These are phyloP conservation scores for Clamator glandarius DNA, from an alignment of 2,797 vertebrate species.

Conservation along the genomic window DNA sequence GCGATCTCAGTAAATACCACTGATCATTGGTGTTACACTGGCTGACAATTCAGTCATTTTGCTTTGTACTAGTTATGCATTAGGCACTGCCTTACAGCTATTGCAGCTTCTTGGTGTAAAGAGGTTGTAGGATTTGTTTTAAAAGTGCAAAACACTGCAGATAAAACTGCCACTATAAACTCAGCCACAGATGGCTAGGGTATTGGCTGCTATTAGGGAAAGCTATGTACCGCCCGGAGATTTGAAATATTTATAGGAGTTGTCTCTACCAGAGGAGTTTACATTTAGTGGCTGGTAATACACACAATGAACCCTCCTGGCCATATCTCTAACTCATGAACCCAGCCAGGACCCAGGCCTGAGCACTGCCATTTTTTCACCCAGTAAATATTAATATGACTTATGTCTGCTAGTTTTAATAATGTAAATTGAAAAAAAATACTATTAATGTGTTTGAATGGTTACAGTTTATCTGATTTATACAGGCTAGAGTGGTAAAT, in stretches of 20 bases:
- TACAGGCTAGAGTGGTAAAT: not conserved
- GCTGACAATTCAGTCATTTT: not conserved
- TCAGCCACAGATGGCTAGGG: not conserved
- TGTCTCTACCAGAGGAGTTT: not conserved
- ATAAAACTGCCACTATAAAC: not conserved
- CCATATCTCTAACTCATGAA: not conserved
- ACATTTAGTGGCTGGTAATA: not conserved
- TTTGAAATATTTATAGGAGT: not conserved
- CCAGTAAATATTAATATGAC: not conserved
- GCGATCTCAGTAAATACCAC: not conserved
- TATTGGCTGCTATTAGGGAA: not conserved
- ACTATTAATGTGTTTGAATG: not conserved
- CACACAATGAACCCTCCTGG: rapidly evolving
- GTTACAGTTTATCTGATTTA: not conserved
- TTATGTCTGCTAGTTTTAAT: not conserved
- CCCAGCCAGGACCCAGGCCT: not conserved
- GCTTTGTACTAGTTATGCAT: not conserved
- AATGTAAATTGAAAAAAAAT: not conserved
- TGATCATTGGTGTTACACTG: not conserved
- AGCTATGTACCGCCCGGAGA: not conserved
- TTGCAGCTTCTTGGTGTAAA: not conserved
- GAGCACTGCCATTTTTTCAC: not conserved
- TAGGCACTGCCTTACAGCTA: not conserved
- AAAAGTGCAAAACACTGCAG: not conserved
- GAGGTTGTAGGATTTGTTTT: not conserved